Evolutionary conservation across 2,888 invertebrate genomes (phyloP), one percentile per base, ranked within the genome.

Genomic region (Flexamia atlantica): DNA sequence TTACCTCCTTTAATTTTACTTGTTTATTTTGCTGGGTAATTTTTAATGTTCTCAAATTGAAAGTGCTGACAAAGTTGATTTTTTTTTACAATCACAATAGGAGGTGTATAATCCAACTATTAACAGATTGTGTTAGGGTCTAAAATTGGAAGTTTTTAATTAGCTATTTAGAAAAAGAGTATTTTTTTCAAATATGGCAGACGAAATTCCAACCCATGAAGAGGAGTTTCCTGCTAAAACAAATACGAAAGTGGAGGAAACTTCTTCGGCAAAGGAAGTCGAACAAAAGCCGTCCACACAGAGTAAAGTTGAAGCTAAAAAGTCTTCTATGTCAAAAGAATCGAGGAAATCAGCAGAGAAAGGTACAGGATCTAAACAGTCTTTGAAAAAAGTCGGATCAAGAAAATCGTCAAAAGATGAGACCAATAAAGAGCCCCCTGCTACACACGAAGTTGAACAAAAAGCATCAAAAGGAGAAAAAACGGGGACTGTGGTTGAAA

Each of bases 361-460:
- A 23, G 57, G 23, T 57, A 23, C 25, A 64, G 64, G 14, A 64
- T 64, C 64, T 30, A 28, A 14, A 64, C 28, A 64, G 30, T 64
- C 64, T 9, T 64, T 64, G 17, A 64, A 64, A 17, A 30, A 17
- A 28, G 17, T 14, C 5, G 64, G 64, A 64, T 64, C 64, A 14
- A 64, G 12, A 28, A 64, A 64, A 57, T 57, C 64, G 0, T 64
- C 64, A 28, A 64, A 64, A 30, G 64, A 14, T 3, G 25, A 4
- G 14, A 30, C 1, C 5, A 12, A 9, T 28, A 28, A 25, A 64
- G 30, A 64, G 4, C 1, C 57, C 20, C 3, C 12, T 23, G 20
- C 57, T 30, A 4, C 64, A 30, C 28, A 64, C 9, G 64, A 64
- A 64, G 64, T 64, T 64, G 64, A 57, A 57, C n/a, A n/a, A n/a